Conservation (phyloP, 2,113 vertebrate genomes). For the Orthonyx spaldingii region DNA sequence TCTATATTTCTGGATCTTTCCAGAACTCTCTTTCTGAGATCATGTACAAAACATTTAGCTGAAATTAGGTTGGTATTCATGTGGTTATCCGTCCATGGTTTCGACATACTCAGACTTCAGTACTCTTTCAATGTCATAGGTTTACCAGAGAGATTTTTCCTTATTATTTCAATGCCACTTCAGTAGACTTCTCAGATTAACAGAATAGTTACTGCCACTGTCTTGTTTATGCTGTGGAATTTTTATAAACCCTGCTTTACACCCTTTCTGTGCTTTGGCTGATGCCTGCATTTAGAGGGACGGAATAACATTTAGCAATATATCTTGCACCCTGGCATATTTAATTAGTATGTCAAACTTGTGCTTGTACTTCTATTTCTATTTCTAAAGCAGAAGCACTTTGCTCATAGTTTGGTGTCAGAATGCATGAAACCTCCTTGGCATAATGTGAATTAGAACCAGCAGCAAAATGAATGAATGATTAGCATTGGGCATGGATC, state of each 20-base stretch:
- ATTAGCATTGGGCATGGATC: constrained; percentile 69
- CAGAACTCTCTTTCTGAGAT: background rate
- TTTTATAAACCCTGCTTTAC: background rate
- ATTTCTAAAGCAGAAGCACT: constrained; percentile 46
- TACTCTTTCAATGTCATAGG: background rate
- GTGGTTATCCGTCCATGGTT: background rate
- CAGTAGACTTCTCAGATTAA: background rate
- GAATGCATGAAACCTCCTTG: constrained; percentile 56
- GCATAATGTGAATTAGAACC: constrained; percentile 58
- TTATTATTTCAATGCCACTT: background rate
- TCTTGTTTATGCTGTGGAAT: background rate
- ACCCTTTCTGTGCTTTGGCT: background rate
- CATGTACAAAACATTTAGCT: background rate
- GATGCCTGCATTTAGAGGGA: background rate
- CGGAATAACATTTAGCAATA: constrained; percentile 14
- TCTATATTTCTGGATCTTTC: background rate
- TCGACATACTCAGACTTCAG: background rate
- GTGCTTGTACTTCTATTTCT: constrained; percentile 10
- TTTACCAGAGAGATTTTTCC: background rate
- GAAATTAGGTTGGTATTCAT: background rate
- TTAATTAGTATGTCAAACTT: constrained; percentile 52
- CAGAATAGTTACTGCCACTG: background rate
- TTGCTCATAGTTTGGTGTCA: constrained; percentile 58
- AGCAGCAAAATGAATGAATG: constrained; percentile 68
- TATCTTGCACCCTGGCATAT: background rate